A percentile compares a stretch with the other conserved stretches of the same genome.
These are phyloP conservation scores for Pollenia angustigena DNA, from an alignment of 2,888 invertebrate genomes.

Conservation along the genomic window DNA sequence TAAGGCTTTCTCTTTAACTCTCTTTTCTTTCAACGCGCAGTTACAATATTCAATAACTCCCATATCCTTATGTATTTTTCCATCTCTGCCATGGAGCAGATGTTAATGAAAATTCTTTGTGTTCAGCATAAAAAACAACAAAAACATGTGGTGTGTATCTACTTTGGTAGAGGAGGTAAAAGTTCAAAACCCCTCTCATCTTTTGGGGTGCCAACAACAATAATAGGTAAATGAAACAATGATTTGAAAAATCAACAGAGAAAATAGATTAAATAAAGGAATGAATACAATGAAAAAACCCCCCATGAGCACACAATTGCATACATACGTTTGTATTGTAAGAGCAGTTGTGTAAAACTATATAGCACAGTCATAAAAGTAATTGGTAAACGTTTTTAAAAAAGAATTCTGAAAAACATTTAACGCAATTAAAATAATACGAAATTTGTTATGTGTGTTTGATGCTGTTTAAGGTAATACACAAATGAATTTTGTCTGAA, in stretches of 20 bases:
- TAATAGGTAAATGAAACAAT: slow-evolving; percentile 38
- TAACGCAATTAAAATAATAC: neutral
- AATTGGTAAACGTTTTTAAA: neutral
- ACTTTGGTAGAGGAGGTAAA: slow-evolving; percentile 10
- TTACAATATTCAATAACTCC: neutral
- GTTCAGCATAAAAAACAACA: slow-evolving; percentile 16
- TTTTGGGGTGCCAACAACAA: neutral
- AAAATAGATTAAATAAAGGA: neutral
- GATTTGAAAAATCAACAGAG: slow-evolving; percentile 46
- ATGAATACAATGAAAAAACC: slow-evolving; percentile 8
- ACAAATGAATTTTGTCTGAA: too few relatives aligned
- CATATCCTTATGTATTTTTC: neutral
- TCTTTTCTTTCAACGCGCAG: slow-evolving; percentile 20
- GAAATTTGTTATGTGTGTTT: too few relatives aligned
- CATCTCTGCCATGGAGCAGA: neutral
- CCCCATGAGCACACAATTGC: slow-evolving; percentile 39
- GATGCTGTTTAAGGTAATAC: too few relatives aligned
- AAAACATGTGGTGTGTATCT: slow-evolving; percentile 12
- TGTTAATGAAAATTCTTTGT: slow-evolving; percentile 41
- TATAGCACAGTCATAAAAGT: neutral
- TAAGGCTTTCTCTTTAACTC: neutral
- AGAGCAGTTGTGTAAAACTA: neutral
- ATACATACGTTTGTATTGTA: neutral
- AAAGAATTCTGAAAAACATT: neutral
- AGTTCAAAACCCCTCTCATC: neutral